Percentiles rank a stretch among this genome's conserved stretches.
These are phyloP conservation scores for Rhynchophorus ferrugineus DNA, from an alignment of 1,140 invertebrate genomes.

Conservation along the genomic window DNA sequence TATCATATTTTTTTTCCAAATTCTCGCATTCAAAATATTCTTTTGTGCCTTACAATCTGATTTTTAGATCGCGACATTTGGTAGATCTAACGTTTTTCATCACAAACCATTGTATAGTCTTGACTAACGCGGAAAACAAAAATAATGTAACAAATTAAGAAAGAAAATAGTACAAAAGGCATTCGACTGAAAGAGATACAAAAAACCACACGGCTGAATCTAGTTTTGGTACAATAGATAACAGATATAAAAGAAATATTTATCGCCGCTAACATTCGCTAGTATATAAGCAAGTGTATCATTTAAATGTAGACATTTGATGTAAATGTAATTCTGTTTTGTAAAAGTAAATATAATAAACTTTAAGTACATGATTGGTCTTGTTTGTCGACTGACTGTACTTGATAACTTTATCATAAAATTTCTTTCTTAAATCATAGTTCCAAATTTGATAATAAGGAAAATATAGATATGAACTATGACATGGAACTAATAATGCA, in stretches of 20 bases:
- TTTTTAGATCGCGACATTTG: not conserved
- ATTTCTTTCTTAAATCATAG: too few relatives aligned
- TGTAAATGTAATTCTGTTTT: not conserved
- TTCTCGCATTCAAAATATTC: not conserved
- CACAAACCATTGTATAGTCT: not conserved
- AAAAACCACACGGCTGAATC: not conserved
- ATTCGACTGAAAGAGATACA: slow-evolving; percentile 17
- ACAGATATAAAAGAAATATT: slow-evolving; percentile 5
- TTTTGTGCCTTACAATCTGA: not conserved
- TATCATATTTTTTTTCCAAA: not conserved
- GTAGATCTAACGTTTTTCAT: not conserved
- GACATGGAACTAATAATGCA: too few relatives aligned
- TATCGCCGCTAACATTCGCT: slow-evolving; percentile 6
- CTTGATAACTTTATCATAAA: too few relatives aligned
- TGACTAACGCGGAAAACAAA: slow-evolving; percentile 5
- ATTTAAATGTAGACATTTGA: not conserved
- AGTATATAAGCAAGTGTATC: not conserved
- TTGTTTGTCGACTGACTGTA: too few relatives aligned
- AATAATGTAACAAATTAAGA: slow-evolving; percentile 7
- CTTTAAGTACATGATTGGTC: not conserved
- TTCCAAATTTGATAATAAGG: too few relatives aligned
- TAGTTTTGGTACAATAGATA: slow-evolving; percentile 13
- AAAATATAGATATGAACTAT: too few relatives aligned
- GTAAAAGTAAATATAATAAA: not conserved
- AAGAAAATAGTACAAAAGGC: slow-evolving; percentile 19